These are phyloP conservation scores for Kryptolebias ocellatus DNA, from an alignment of 2,797 vertebrate genomes.

Conservation along the genomic window DNA sequence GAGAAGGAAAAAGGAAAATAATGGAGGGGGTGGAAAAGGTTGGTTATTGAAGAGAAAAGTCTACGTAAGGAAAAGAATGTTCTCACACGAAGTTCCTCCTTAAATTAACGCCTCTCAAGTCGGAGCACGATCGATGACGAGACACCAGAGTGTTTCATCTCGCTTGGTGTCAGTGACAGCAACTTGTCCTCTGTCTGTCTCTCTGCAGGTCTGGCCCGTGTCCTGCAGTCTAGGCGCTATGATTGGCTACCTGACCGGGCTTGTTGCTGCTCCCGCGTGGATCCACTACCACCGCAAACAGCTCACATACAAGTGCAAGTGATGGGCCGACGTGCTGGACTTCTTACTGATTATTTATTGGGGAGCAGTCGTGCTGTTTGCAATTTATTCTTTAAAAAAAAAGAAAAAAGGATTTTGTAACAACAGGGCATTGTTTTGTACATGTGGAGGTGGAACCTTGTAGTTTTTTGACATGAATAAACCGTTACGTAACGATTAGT, in stretches of 20 bases:
- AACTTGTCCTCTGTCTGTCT: slow-evolving; percentile 15
- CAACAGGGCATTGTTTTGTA: slow-evolving; percentile 48
- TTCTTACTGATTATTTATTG: slow-evolving; percentile 65
- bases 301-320: slow-evolving; percentile 97
- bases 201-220: slow-evolving; percentile 91
- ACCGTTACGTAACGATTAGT: slow-evolving; percentile 14
- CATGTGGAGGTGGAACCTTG: slow-evolving; percentile 6
- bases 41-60: no score
- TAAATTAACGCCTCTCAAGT: background rate
- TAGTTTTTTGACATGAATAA: slow-evolving; percentile 60
- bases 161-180: background rate
- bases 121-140: background rate
- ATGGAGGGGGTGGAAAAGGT: no score
- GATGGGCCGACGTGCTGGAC: slow-evolving; percentile 51
- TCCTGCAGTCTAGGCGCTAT: slow-evolving; percentile 94
- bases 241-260: slow-evolving; percentile 89
- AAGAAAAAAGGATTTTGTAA: slow-evolving; percentile 50
- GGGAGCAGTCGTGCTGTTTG: slow-evolving; percentile 20
- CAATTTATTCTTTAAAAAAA: background rate
- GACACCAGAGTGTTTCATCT: background rate
- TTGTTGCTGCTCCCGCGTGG: slow-evolving; percentile 90
- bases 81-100: no score
- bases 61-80: no score
- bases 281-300: slow-evolving; percentile 96
- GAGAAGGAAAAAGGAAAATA: no score